Evolutionary conservation across 2,113 vertebrate species (phyloP).

Genomic region (Loxodonta africana): DNA sequence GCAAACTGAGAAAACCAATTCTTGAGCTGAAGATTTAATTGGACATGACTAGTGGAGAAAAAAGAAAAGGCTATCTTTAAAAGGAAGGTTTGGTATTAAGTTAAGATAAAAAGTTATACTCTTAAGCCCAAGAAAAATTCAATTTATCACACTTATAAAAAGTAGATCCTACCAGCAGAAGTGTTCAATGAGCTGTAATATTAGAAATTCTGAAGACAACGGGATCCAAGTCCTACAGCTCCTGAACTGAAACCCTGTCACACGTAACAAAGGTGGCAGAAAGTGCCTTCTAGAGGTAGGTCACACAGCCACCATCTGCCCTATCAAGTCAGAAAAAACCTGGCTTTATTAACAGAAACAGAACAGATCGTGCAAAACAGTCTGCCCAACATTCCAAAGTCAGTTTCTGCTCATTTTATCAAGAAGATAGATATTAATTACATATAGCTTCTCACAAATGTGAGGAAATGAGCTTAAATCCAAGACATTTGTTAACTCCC

Average conservation of each 20-base stretch:
- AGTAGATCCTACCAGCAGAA: conserved; percentile 37
- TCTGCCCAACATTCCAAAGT: not conserved
- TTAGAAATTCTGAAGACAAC: conserved; percentile 46
- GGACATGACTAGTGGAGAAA: not conserved
- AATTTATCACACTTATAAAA: conserved; percentile 68
- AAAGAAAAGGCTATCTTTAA: not conserved
- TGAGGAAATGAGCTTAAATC: conserved; percentile 55
- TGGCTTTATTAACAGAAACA: conserved; percentile 41
- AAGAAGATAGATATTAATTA: conserved; percentile 56
- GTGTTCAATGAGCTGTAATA: conserved; percentile 39
- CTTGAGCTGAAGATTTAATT: conserved; percentile 37
- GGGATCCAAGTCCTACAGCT: not conserved
- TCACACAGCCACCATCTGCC: conserved; percentile 63
- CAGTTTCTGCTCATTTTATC: conserved; percentile 63
- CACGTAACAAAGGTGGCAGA: conserved; percentile 70
- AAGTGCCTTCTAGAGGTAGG: conserved; percentile 73
- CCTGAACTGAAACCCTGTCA: conserved; percentile 59
- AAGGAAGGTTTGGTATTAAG: conserved; percentile 50
- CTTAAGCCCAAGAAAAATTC: conserved; percentile 44
- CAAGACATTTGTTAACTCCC: conserved; percentile 32
- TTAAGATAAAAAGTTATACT: conserved; percentile 60
- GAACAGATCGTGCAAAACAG: conserved; percentile 37
- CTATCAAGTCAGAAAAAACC: conserved; percentile 45
- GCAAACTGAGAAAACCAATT: conserved; percentile 14
- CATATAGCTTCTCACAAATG: conserved; percentile 20